Base-by-base conservation (phyloP, 2,113 vertebrate genomes). In the Gasterosteus nipponicus region DNA sequence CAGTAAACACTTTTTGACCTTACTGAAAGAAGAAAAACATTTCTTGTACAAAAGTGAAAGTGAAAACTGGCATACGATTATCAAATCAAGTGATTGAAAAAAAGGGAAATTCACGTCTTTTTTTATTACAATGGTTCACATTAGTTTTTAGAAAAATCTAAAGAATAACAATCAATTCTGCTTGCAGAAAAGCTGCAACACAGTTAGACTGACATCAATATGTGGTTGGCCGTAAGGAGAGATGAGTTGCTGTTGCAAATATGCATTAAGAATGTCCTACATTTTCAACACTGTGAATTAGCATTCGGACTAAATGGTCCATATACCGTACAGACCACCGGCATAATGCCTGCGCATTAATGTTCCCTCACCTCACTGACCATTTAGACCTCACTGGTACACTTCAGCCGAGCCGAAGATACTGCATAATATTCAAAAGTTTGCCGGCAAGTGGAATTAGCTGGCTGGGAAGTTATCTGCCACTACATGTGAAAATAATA, bases 251-350 rank as follows among this genome's bases (percentile, higher is more conserved):
- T 72, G 80, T 69, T 77, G 73, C 80, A 58, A 82, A 85, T 80
- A 82, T 77, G 69, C 69, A 85, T 82, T 77, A 60, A 71, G 79
- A 85, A 80, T 71, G 76, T 80, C 73, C 81, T 73, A 76, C 65
- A 76, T 69, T 87, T 77, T 67, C 75, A 67, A 53, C 69, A 39
- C 47, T 12, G 39, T 11, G 46, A 79, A 83, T 82, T 87, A 71
- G 70, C 82, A 77, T 83, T 85, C 73, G 0, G 49, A 68, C 61
- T 62, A 79, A 61, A 74, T 58, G 70, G 42, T 33, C 71, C 56
- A 64, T 59, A 64, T 65, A 54, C 10, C 11, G 51, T 54, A 46
- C 19, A 63, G 42, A 83, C 72, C 77, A 73, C 78, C 69, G 75
- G 22, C 35, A 15, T 70, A 22, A 47, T 81, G 77, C 69, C 54